These are phyloP conservation scores for Leptocoma aspasia DNA, from an alignment of 2,113 vertebrate species.

Conservation along the genomic window DNA sequence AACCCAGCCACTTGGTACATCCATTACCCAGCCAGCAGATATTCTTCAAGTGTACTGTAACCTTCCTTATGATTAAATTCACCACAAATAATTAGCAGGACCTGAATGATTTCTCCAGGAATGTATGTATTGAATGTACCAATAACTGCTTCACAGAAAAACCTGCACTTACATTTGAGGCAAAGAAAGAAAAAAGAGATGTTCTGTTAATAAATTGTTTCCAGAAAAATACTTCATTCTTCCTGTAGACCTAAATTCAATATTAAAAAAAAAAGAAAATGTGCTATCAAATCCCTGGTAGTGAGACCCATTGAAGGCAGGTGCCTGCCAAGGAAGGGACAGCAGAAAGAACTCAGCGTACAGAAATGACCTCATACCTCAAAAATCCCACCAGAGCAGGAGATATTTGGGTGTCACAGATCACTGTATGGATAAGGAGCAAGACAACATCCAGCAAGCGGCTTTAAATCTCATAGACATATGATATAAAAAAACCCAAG, in stretches of 20 bases:
- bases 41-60: neutral
- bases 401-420: neutral
- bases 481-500: neutral
- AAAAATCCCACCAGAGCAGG: neutral
- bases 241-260: neutral
- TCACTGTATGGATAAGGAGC: neutral
- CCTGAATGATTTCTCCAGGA: neutral
- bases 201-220: neutral
- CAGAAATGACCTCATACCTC: neutral
- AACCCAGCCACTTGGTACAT: neutral
- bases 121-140: neutral
- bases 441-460: neutral
- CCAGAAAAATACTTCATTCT: neutral
- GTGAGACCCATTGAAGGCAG: neutral
- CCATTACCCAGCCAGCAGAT: neutral
- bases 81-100: neutral
- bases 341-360: neutral
- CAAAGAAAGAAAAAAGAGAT: neutral
- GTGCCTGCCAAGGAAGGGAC: neutral
- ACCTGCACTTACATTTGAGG: neutral
- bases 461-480: neutral
- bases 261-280: neutral
- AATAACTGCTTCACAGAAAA: neutral
- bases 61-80: neutral
- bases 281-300: neutral